Conservation (phyloP, 2,888 invertebrate species). For the Orgyia antiqua region DNA sequence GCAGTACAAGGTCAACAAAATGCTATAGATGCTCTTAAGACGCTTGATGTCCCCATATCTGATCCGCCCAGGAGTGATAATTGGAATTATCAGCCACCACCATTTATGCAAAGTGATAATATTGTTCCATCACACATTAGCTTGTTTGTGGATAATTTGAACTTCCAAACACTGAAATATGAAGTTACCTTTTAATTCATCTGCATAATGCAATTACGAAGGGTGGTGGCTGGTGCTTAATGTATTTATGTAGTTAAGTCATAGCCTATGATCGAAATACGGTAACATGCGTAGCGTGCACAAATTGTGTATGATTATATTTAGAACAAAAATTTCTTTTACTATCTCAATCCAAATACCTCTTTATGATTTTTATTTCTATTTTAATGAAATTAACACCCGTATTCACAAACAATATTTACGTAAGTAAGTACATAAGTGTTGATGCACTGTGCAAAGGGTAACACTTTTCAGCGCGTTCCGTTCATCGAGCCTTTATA, state of each 20-base stretch:
- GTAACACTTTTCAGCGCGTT: no score
- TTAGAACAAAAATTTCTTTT: no score
- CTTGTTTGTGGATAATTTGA: conserved; percentile 55
- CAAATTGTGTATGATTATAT: conserved; percentile 12
- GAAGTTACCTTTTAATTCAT: conserved; percentile 32
- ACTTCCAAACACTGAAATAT: conserved; percentile 33
- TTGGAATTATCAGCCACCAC: conserved; percentile 36
- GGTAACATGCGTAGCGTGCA: conserved; percentile 12
- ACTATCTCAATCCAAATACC: no score
- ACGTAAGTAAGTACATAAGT: no score
- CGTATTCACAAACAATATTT: no score
- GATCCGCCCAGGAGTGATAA: conserved; percentile 29
- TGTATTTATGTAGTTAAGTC: no score
- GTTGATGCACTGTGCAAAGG: no score
- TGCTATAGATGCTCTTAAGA: conserved; percentile 73
- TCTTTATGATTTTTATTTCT: no score
- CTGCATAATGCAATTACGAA: conserved; percentile 8
- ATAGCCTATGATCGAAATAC: background rate
- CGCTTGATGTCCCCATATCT: conserved; percentile 37
- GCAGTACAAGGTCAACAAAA: conserved; percentile 80
- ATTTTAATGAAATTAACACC: no score
- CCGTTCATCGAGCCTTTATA: no score
- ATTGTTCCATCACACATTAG: conserved; percentile 49
- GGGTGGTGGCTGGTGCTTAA: conserved; percentile 16
- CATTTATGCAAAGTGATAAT: conserved; percentile 32